phyloP scores from a whole-genome alignment of 2,113 vertebrate species.

The Lophura nycthemera region DNA sequence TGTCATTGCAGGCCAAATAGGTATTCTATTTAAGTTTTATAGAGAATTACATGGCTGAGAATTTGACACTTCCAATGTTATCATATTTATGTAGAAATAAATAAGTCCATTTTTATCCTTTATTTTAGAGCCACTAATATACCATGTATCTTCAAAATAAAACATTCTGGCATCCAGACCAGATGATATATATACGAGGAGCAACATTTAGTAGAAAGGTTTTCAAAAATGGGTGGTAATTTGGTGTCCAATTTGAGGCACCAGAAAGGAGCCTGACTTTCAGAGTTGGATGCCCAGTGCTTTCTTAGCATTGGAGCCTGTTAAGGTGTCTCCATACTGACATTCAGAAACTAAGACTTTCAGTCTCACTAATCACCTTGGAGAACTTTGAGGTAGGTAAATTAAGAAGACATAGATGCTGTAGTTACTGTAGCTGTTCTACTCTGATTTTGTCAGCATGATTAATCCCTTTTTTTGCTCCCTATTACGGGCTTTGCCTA shows the following conservation, averaged over 20 bases:
- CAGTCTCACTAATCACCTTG: background rate
- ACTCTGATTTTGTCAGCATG: background rate
- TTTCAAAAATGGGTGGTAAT: background rate
- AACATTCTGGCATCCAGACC: slow-evolving; percentile 25
- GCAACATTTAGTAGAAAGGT: background rate
- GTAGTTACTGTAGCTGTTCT: background rate
- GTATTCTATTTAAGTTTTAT: slow-evolving; percentile 81
- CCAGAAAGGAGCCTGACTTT: background rate
- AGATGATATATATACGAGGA: background rate
- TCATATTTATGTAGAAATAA: slow-evolving; percentile 62
- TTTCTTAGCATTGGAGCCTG: background rate
- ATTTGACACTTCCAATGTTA: slow-evolving; percentile 44
- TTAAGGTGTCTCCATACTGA: background rate
- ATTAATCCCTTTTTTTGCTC: background rate
- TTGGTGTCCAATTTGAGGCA: background rate
- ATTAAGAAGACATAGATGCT: background rate
- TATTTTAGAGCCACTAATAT: slow-evolving; percentile 33
- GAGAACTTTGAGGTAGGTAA: background rate
- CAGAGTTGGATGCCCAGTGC: background rate
- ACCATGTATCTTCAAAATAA: slow-evolving; percentile 50
- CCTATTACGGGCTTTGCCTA: background rate
- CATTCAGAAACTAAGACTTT: background rate
- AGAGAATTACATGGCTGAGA: slow-evolving; percentile 51
- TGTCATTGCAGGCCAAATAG: slow-evolving; percentile 97
- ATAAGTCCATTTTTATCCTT: slow-evolving; percentile 40